phyloP scores from a whole-genome alignment of 2,797 vertebrate species.

The Pangasius larnaudii region DNA sequence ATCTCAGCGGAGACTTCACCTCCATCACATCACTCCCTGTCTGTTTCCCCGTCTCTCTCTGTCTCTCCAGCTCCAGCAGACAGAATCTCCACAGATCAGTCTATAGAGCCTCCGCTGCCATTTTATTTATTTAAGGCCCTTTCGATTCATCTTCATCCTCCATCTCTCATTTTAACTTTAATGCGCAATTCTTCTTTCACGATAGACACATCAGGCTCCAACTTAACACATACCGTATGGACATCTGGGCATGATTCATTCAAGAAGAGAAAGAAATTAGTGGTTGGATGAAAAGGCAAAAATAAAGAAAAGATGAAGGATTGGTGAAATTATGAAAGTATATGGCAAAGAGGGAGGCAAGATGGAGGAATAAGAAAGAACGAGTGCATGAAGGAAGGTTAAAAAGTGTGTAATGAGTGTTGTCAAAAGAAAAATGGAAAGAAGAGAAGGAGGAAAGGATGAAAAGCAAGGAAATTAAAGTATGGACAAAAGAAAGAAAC shows the following conservation, averaged over 20 bases:
- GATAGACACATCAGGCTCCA: not conserved
- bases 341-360: not conserved
- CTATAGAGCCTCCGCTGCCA: not conserved
- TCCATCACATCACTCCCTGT: slow-evolving; percentile 21
- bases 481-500: not conserved
- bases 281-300: not conserved
- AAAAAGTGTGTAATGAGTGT: not conserved
- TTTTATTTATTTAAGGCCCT: slow-evolving; percentile 32
- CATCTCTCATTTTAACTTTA: not conserved
- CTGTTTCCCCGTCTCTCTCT: not conserved
- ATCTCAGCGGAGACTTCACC: slow-evolving; percentile 35
- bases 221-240: not conserved
- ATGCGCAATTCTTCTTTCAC: not conserved
- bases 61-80: not conserved
- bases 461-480: not conserved
- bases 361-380: not conserved
- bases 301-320: not conserved
- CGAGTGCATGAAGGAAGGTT: not conserved
- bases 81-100: slow-evolving; percentile 10
- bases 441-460: not conserved
- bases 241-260: not conserved
- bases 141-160: slow-evolving; percentile 11
- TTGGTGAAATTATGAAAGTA: not conserved
- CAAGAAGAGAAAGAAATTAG: not conserved
- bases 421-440: not conserved